phyloP scores from a whole-genome alignment of 1,140 invertebrate species.

The Ips nitidus region DNA sequence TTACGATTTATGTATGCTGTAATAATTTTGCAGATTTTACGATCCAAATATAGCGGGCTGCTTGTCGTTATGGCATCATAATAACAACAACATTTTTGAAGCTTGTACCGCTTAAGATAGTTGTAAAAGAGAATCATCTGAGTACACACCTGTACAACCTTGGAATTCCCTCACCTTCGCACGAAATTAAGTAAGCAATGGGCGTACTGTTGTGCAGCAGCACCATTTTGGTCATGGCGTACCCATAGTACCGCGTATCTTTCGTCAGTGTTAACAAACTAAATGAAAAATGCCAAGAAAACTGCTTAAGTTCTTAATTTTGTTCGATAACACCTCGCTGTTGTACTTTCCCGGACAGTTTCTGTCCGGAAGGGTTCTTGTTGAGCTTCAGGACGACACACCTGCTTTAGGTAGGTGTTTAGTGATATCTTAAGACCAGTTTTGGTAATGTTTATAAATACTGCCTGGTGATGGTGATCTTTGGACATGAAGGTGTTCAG shows the following conservation, averaged over 20 bases:
- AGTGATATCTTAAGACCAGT: slow-evolving; percentile 40
- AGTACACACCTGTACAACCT: slow-evolving; percentile 36
- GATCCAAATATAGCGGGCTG: too few species aligned
- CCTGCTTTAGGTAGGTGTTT: slow-evolving; percentile 71
- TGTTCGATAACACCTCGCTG: slow-evolving; percentile 91
- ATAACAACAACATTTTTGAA: too few species aligned
- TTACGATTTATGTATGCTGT: too few species aligned
- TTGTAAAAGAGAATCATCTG: not conserved
- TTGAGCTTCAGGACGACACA: slow-evolving; percentile 91
- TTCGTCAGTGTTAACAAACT: slow-evolving; percentile 14
- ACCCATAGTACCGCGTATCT: slow-evolving; percentile 11
- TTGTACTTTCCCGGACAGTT: slow-evolving; percentile 92
- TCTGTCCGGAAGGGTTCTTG: slow-evolving; percentile 84
- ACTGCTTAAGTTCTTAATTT: slow-evolving; percentile 88
- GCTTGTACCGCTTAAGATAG: too few species aligned
- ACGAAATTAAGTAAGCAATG: slow-evolving; percentile 34
- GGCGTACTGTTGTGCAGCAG: slow-evolving; percentile 15
- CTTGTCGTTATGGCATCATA: too few species aligned
- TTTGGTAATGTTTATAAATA: slow-evolving; percentile 22
- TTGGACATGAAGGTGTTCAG: too few species aligned
- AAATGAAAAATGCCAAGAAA: slow-evolving; percentile 74
- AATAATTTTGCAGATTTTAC: too few species aligned
- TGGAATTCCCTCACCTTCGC: slow-evolving; percentile 39
- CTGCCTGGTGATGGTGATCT: not conserved
- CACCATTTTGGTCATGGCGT: slow-evolving; percentile 29